Evolutionary conservation across 2,797 vertebrate genomes (phyloP).

Genomic region (Xiphophorus birchmanni): DNA sequence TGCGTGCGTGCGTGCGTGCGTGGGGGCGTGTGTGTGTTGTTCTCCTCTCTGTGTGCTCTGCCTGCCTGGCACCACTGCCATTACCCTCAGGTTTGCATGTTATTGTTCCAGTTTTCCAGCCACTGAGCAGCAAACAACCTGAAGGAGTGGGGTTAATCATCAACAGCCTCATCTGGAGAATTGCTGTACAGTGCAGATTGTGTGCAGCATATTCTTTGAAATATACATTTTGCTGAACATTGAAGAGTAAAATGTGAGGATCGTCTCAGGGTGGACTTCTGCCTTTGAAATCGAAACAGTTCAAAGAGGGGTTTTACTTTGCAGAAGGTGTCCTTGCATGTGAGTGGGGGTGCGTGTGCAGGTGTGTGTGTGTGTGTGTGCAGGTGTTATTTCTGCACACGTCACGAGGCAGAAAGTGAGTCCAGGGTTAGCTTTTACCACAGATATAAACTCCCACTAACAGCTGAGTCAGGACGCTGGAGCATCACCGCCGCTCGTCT

Average conservation of each 20-base stretch:
- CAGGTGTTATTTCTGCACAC: constrained; percentile 7
- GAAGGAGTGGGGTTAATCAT: constrained; percentile 76
- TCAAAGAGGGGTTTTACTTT: too few species aligned
- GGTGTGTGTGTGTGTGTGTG: not conserved
- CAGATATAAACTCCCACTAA: constrained; percentile 49
- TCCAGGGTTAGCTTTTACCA: constrained; percentile 48
- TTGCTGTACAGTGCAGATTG: constrained; percentile 24
- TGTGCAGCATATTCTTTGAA: not conserved
- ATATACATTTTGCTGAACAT: not conserved
- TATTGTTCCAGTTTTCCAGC: constrained; percentile 78
- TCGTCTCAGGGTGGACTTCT: not conserved
- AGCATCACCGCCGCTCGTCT: constrained; percentile 1
- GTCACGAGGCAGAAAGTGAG: constrained; percentile 9
- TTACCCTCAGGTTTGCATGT: constrained; percentile 73
- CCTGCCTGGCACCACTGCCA: constrained; percentile 46
- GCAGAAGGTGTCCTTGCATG: not conserved
- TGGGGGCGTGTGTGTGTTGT: not conserved
- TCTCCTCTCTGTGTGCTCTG: constrained; percentile 9
- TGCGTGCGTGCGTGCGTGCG: fast-evolving
- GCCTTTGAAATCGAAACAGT: not conserved
- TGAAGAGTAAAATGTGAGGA: too few species aligned
- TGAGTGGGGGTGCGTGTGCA: not conserved
- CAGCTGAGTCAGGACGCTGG: constrained; percentile 67
- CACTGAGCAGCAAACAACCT: constrained; percentile 75
- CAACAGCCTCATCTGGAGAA: constrained; percentile 72